Evolutionary conservation across 2,113 vertebrate species (phyloP).

Genomic region (Anhinga rufa): DNA sequence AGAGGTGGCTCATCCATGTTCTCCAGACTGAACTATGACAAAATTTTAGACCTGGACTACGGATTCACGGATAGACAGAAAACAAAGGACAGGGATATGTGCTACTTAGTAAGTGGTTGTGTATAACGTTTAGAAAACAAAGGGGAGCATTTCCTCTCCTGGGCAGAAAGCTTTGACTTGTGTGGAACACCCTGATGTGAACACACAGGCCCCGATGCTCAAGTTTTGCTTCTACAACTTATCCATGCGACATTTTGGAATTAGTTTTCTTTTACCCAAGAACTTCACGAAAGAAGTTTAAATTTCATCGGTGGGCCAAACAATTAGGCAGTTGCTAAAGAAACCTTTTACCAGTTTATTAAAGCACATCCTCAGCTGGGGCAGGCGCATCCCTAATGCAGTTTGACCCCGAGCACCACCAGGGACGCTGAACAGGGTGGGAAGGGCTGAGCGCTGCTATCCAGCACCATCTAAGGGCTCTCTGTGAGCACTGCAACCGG

Average conservation of each 20-base stretch:
- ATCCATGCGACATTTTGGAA: not conserved
- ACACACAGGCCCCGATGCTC: not conserved
- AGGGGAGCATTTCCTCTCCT: not conserved
- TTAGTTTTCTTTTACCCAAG: not conserved
- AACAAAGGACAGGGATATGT: not conserved
- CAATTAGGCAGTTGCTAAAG: not conserved
- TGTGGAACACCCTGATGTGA: not conserved
- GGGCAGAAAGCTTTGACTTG: not conserved
- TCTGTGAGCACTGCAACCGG: not conserved
- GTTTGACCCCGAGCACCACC: not conserved
- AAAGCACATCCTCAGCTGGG: not conserved
- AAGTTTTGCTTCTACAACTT: not conserved
- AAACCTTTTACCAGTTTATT: not conserved
- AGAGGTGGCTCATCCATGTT: not conserved
- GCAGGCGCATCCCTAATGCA: accelerated
- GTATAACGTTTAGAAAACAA: not conserved
- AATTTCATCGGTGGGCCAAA: not conserved
- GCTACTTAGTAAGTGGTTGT: not conserved
- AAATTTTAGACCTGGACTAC: not conserved
- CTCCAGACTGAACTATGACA: not conserved
- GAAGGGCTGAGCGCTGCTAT: not conserved
- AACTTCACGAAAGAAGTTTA: not conserved
- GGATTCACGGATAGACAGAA: not conserved
- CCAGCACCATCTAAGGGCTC: slow-evolving; percentile 29
- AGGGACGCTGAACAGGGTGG: not conserved